Base-by-base conservation (phyloP, 2,888 invertebrate species). In the Argyresthia goedartella region DNA sequence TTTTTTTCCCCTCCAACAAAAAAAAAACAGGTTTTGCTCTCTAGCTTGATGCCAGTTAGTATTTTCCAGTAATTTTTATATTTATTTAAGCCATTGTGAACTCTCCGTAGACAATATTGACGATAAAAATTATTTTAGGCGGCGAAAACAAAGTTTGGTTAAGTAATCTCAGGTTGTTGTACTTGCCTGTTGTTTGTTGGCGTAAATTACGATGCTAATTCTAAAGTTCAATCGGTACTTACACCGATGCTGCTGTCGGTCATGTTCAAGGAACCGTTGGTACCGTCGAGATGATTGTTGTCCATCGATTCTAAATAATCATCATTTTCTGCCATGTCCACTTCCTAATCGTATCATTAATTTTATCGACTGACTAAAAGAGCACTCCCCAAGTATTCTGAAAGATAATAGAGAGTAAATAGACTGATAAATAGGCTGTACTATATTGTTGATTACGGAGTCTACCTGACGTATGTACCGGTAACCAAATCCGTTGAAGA, bases 241-340 rank as follows among this genome's bases (percentile, higher is more conserved):
- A 86, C 85, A 58, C 81, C 84, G 56, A 84, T 72, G 66, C 80
- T 85, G 65, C 71, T 81, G 69, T 87, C 87, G 61, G 81, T 82
- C 81, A 86, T 84, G 61, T 84, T 87, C 62, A 86, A 60, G 60
- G 86, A 88, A 63, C 90, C 90, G 81, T 90, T 90, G 56, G 89
- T 86, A 64, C 90, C 90, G 70, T 90, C 90, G 67, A 89, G 81
- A 58, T 85, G 85, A 78, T 85, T 84, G 73, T 81, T 84, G 64
- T 85, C 85, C 69, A 85, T 77, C 58, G 85, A 76, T 63, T 86
- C 85, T 71, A 82, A 75, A 81, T 81, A 85, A 67, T 86, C 86
- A 68, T 82, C 85, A 78, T 81, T 85, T 68, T 85, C 85, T 66
- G 85, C 85, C 85, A 85, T 85, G 67, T 73, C 76, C 71, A 71